Percentiles rank a stretch among this genome's conserved stretches.
Evolutionary conservation across 1,140 invertebrate genomes (phyloP).

Genomic region (Drosophila micromelanica): DNA sequence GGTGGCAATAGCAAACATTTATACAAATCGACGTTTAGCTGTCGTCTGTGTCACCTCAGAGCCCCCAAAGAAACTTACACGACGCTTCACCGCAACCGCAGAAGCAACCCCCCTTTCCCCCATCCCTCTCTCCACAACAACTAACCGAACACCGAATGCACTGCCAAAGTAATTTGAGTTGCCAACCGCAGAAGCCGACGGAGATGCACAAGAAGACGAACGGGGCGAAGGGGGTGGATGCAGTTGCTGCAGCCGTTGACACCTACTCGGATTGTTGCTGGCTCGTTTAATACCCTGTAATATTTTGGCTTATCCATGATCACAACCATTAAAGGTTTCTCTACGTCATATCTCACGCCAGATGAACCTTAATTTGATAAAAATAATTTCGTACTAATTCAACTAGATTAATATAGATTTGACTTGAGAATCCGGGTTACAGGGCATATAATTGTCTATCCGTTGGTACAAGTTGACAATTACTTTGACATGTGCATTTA

Average conservation of each 20-base stretch:
- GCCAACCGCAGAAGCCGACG: slow-evolving; percentile 59
- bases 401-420: no score
- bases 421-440: no score
- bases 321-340: no score
- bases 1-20: slow-evolving; percentile 66
- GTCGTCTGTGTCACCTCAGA: slow-evolving; percentile 61
- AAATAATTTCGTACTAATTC: no score
- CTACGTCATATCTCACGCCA: no score
- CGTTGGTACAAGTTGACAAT: not conserved
- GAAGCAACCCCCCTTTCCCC: not conserved
- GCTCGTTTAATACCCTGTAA: not conserved
- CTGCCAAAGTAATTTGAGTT: slow-evolving; percentile 61
- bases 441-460: not conserved
- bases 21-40: slow-evolving; percentile 72
- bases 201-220: slow-evolving; percentile 2
- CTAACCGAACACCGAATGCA: not conserved
- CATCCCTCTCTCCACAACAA: not conserved
- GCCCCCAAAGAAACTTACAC: slow-evolving; percentile 40
- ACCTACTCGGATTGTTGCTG: not conserved
- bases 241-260: not conserved
- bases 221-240: not conserved
- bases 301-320: no score
- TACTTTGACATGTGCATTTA: slow-evolving; percentile 48
- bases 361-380: no score
- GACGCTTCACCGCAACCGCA: slow-evolving; percentile 1